Conservation (phyloP, 1,140 invertebrate genomes). For the Popillia japonica region DNA sequence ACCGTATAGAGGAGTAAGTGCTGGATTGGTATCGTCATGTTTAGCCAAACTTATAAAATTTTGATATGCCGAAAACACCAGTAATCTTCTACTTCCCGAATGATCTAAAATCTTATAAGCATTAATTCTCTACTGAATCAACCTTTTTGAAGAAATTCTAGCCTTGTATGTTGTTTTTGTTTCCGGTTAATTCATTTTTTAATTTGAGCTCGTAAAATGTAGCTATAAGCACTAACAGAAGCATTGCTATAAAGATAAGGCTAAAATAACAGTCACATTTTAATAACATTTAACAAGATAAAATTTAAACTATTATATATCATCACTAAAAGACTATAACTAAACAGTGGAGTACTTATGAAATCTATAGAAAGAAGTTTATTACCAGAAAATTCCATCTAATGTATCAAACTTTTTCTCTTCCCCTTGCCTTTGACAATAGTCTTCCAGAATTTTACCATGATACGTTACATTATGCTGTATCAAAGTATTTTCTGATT, state of each 20-base stretch:
- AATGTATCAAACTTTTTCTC: slow-evolving; percentile 54
- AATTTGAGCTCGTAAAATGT: slow-evolving; percentile 52
- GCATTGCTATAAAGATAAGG: slow-evolving; percentile 47
- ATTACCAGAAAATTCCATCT: slow-evolving; percentile 63
- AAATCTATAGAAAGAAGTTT: background rate
- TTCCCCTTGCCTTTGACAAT: slow-evolving; percentile 57
- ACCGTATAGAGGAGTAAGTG: slow-evolving; percentile 63
- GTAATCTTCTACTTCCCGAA: background rate
- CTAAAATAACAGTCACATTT: slow-evolving; percentile 43
- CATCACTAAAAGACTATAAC: too few relatives aligned
- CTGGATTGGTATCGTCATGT: slow-evolving; percentile 60
- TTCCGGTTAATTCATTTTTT: slow-evolving; percentile 39
- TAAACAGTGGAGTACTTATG: background rate
- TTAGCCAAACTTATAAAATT: slow-evolving; percentile 59
- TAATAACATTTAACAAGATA: background rate
- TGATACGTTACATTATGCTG: slow-evolving; percentile 60
- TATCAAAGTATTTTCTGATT: slow-evolving; percentile 59
- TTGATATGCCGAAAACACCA: slow-evolving; percentile 62
- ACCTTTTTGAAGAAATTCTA: slow-evolving; percentile 39
- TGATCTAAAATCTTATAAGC: background rate
- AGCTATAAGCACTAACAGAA: slow-evolving; percentile 49
- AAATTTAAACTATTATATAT: background rate
- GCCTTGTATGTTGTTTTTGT: slow-evolving; percentile 50
- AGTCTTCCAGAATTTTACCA: slow-evolving; percentile 52
- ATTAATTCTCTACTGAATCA: background rate